Evolutionary conservation across 2,888 invertebrate genomes (phyloP), one percentile per base, ranked within the genome.

Genomic region (Cenopis cana): DNA sequence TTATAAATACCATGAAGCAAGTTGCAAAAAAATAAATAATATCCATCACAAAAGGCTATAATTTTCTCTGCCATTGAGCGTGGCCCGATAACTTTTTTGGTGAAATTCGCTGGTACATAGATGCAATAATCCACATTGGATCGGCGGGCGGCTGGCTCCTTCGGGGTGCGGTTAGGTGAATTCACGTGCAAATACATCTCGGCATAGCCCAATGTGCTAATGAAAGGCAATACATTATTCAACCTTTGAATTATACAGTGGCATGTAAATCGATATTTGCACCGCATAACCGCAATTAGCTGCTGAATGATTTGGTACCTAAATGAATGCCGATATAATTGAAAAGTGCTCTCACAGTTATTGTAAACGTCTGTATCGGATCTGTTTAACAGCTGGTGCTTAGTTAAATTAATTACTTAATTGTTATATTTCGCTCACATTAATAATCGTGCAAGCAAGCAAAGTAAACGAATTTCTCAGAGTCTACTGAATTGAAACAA

Each of bases 151-250:
- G 66, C 81, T 84, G 86, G 87, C 85, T 89, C 87, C 87, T 88
- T 85, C 83, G 81, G 89, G 88, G 88, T 86, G 86, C 85, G 89
- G 90, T 89, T 90, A 87, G 87, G 86, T 88, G 89, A 92, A 91
- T 91, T 92, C 90, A 92, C 89, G 91, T 93, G 93, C 91, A 92
- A 93, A 93, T 92, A 91, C 89, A 88, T 87, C 89, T 83, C 86
- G 85, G 89, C 87, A 87, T 89, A 89, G 89, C 86, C 90, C 90
- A 89, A 90, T 92, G 92, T 92, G 92, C 92, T 93, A 93, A 93
- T 93, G 93, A 93, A 93, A 90, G 90, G 90, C 89, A 88, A 93
- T 93, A 93, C 93, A 93, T 93, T 92, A 93, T 93, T 93, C 93
- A 93, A 88, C 87, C 90, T 85, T 88, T 91, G 91, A 92, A 93